These are phyloP conservation scores for Tribolium freemani DNA, from an alignment of 2,888 invertebrate species.

Conservation along the genomic window DNA sequence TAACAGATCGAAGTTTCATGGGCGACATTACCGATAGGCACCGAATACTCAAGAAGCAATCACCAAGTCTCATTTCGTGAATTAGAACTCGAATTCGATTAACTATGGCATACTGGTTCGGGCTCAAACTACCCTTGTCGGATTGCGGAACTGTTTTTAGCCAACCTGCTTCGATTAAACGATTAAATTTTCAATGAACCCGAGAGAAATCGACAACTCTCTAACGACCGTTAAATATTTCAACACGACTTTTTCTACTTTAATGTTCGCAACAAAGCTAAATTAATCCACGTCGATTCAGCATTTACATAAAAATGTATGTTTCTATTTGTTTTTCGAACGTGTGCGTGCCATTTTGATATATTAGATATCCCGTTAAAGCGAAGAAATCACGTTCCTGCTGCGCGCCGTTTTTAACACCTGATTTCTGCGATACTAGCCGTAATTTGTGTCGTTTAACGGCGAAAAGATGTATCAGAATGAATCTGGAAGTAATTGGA, in stretches of 20 bases:
- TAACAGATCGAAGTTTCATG: slow-evolving; percentile 20
- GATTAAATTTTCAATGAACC: slow-evolving; percentile 31
- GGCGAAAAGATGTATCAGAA: slow-evolving; percentile 10
- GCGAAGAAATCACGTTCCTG: background rate
- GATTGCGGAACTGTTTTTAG: slow-evolving; percentile 35
- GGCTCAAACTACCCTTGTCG: slow-evolving; percentile 33
- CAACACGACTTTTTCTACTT: too few species aligned
- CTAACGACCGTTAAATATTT: slow-evolving; percentile 18
- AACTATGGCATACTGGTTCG: slow-evolving; percentile 20
- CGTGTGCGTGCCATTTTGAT: background rate
- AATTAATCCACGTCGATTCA: background rate
- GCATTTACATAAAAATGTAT: background rate
- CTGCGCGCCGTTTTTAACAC: background rate
- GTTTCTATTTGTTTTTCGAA: background rate
- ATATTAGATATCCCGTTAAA: background rate
- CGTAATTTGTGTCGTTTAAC: background rate
- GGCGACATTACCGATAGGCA: slow-evolving; percentile 32
- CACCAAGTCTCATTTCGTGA: slow-evolving; percentile 32
- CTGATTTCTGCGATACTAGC: background rate
- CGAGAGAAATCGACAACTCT: slow-evolving; percentile 9
- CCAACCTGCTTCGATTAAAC: slow-evolving; percentile 24
- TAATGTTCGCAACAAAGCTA: background rate
- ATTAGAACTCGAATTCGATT: slow-evolving; percentile 36
- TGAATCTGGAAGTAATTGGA: slow-evolving; percentile 28
- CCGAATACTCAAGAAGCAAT: slow-evolving; percentile 32